Evolutionary conservation across 2,113 vertebrate species (phyloP).

Genomic region (Myotis davidii): DNA sequence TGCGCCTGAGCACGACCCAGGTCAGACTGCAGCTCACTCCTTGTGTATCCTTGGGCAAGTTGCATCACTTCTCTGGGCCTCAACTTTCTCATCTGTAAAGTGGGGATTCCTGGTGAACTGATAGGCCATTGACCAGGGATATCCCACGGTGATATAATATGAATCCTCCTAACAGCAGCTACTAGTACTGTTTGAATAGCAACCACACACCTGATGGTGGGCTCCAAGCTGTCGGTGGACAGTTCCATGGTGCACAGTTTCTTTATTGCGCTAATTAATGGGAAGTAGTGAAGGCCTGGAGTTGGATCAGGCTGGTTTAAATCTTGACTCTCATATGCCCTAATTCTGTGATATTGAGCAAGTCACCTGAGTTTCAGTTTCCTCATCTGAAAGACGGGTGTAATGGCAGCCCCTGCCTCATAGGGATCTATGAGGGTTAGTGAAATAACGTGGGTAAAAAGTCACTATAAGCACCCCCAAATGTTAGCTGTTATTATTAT

Average conservation of each 20-base stretch:
- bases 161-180: neutral
- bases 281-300: neutral
- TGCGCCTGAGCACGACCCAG: neutral
- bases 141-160: neutral
- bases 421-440: neutral
- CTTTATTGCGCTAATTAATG: neutral
- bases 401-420: neutral
- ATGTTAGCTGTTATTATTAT: neutral
- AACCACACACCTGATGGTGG: neutral
- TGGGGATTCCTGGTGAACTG: neutral
- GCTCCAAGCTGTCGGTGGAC: fast-evolving
- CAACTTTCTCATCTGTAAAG: neutral
- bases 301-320: neutral
- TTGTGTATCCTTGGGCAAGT: neutral
- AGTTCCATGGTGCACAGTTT: neutral
- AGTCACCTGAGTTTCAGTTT: neutral
- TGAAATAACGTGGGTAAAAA: neutral
- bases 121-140: neutral
- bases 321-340: neutral
- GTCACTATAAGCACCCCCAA: neutral
- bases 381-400: neutral
- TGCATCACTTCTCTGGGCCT: neutral
- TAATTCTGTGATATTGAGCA: neutral
- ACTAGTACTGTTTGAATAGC: neutral
- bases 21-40: neutral